Conservation (phyloP, 2,888 invertebrate genomes). For the Leptinotarsa juncta region DNA sequence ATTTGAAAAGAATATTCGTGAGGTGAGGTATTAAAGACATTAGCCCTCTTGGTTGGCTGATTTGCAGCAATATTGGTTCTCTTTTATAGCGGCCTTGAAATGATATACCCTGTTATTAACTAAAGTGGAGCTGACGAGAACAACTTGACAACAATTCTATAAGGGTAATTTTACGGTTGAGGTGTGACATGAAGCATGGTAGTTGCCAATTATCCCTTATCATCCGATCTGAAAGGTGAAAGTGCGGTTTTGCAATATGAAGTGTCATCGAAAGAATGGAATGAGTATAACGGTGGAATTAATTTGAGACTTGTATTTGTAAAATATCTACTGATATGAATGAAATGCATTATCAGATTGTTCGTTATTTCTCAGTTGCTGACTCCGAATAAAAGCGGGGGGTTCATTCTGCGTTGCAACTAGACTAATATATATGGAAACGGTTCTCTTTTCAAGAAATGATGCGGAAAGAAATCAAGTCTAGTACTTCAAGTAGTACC, state of each 20-base stretch:
- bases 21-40: not conserved
- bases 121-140: slow-evolving; percentile 20
- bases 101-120: slow-evolving; percentile 10
- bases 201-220: slow-evolving; percentile 22
- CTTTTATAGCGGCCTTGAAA: slow-evolving; percentile 4
- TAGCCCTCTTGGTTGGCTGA: not conserved
- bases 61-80: not conserved
- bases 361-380: not conserved
- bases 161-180: slow-evolving; percentile 13
- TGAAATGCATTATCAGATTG: slow-evolving; percentile 1
- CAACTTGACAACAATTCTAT: slow-evolving; percentile 17
- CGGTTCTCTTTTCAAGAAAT: too few species aligned
- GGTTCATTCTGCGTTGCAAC: not conserved
- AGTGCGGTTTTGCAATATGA: slow-evolving; percentile 8
- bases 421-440: too few species aligned
- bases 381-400: not conserved
- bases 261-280: slow-evolving; percentile 10
- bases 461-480: too few species aligned
- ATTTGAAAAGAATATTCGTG: not conserved
- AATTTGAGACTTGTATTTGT: slow-evolving; percentile 3
- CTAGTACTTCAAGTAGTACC: too few species aligned
- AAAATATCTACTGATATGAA: not conserved
- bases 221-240: slow-evolving; percentile 16
- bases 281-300: slow-evolving; percentile 11
- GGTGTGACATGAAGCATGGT: slow-evolving; percentile 6